phyloP scores from a whole-genome alignment of 2,888 invertebrate species.

The Baronia brevicornis region DNA sequence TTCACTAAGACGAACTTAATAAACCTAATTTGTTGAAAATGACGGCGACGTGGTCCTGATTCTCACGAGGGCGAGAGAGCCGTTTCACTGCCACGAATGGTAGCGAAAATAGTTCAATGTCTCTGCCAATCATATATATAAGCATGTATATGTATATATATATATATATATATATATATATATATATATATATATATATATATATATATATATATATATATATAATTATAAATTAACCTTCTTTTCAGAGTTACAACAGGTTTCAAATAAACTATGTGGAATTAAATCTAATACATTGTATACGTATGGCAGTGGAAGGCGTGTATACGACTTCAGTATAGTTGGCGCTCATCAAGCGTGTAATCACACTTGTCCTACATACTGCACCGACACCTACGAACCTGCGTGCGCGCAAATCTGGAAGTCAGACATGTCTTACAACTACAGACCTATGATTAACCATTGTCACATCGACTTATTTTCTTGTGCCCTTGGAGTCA shows the following conservation, averaged over 20 bases:
- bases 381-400: conserved; percentile 50
- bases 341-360: conserved; percentile 53
- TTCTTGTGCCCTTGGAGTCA: conserved; percentile 49
- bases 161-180: neutral
- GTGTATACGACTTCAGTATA: conserved; percentile 43
- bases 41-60: too few relatives aligned
- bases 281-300: conserved; percentile 13
- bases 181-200: neutral
- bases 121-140: too few relatives aligned
- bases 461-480: conserved; percentile 63
- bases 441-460: conserved; percentile 45
- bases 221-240: neutral
- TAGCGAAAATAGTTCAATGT: too few relatives aligned
- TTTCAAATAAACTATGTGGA: conserved; percentile 31
- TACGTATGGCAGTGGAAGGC: conserved; percentile 24
- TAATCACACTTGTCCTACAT: conserved; percentile 58
- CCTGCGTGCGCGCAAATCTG: conserved; percentile 55
- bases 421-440: conserved; percentile 23
- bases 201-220: conserved; percentile 1
- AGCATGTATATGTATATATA: neutral
- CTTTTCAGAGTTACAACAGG: conserved; percentile 35
- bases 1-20: too few relatives aligned
- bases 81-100: too few relatives aligned
- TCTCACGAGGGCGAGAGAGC: too few relatives aligned
- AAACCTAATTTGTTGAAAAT: too few relatives aligned